phyloP scores from a whole-genome alignment of 2,888 invertebrate species.

The Harpalus rubripes region DNA sequence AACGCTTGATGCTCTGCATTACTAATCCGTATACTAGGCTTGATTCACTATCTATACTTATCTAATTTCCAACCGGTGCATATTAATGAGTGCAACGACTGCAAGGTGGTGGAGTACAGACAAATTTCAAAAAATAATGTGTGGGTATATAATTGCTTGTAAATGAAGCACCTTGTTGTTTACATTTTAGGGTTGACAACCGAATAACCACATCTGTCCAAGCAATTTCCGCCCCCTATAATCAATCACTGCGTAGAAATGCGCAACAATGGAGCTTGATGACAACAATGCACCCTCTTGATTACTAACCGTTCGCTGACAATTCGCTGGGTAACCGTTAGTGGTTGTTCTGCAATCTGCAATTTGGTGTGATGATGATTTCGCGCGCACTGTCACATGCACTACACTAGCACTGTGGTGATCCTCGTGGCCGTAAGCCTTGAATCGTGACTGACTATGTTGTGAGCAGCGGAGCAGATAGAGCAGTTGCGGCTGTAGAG shows the following conservation, averaged over 20 bases:
- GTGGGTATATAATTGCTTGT: no score
- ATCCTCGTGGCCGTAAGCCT: slow-evolving; percentile 14
- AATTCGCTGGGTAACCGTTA: background rate
- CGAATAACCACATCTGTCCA: slow-evolving; percentile 17
- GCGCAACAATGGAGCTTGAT: slow-evolving; percentile 11
- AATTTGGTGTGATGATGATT: background rate
- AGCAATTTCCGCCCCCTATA: background rate
- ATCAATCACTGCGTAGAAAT: slow-evolving; percentile 10
- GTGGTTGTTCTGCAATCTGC: background rate
- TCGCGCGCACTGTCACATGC: slow-evolving; percentile 30
- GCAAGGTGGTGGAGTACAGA: background rate
- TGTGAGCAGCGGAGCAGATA: slow-evolving; percentile 13
- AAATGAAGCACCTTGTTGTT: no score
- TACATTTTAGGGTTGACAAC: slow-evolving; percentile 9
- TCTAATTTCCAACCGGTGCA: slow-evolving; percentile 14
- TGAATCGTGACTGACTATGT: slow-evolving; percentile 9
- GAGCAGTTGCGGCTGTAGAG: slow-evolving; percentile 24
- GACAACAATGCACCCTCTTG: slow-evolving; percentile 35
- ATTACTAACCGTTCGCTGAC: slow-evolving; percentile 30
- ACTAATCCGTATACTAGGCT: no score
- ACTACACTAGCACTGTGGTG: slow-evolving; percentile 11
- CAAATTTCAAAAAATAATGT: no score
- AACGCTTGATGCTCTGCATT: no score
- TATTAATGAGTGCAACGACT: slow-evolving; percentile 2
- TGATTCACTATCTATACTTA: no score